These are phyloP conservation scores for Spodoptera frugiperda DNA, from an alignment of 1,140 invertebrate species.

Conservation along the genomic window DNA sequence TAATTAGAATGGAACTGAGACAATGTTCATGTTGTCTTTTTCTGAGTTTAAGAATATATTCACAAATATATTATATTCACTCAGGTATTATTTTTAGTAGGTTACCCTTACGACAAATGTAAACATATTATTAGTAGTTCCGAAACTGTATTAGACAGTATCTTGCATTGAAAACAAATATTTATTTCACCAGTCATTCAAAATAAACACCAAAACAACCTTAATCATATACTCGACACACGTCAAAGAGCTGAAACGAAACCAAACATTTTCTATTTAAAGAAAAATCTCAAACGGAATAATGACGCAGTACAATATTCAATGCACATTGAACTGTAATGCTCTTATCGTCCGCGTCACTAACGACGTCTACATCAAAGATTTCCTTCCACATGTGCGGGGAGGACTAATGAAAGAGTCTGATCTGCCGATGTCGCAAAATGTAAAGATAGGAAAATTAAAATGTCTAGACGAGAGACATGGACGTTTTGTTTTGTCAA, in stretches of 20 bases:
- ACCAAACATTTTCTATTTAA: conserved; percentile 30
- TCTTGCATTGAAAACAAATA: too few relatives aligned
- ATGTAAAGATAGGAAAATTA: conserved; percentile 79
- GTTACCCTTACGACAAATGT: too few relatives aligned
- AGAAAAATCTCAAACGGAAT: conserved; percentile 46
- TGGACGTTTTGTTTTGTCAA: conserved; percentile 70
- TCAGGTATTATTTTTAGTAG: too few relatives aligned
- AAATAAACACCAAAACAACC: neutral
- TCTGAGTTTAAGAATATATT: too few relatives aligned
- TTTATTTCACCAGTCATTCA: too few relatives aligned
- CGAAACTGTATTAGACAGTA: too few relatives aligned
- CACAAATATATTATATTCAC: too few relatives aligned
- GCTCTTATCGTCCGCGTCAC: conserved; percentile 62
- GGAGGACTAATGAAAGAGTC: conserved; percentile 71
- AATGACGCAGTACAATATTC: conserved; percentile 43
- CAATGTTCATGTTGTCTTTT: too few relatives aligned
- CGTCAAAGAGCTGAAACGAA: conserved; percentile 14
- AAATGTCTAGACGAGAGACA: conserved; percentile 76
- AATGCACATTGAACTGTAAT: conserved; percentile 58
- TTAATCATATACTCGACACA: conserved; percentile 18
- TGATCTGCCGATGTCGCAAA: conserved; percentile 68
- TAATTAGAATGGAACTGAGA: too few relatives aligned
- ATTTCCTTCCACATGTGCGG: conserved; percentile 71
- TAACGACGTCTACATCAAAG: conserved; percentile 78
- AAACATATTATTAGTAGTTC: too few relatives aligned